Conservation (phyloP, 2,113 vertebrate species). For the Vimba vimba region DNA sequence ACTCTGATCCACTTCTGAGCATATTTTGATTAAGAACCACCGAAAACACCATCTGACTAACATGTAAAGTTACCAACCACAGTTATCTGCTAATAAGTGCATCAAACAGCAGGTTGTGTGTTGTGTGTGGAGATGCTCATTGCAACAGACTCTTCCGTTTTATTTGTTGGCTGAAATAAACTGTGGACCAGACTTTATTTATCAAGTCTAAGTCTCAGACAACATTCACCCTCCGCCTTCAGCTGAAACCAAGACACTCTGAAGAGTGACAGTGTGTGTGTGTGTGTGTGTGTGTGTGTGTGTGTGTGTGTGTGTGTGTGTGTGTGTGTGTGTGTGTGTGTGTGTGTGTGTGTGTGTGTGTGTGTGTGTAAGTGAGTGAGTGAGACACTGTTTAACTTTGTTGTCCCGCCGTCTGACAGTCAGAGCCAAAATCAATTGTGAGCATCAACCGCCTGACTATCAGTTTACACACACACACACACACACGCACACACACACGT, state of each 20-base stretch:
- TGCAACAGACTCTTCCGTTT: neutral
- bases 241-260: neutral
- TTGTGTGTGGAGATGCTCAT: neutral
- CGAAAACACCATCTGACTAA: neutral
- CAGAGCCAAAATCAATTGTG: constrained; percentile 48
- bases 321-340: no score
- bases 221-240: neutral
- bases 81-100: neutral
- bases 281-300: neutral
- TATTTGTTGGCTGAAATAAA: neutral
- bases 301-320: no score
- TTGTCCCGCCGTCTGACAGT: constrained; percentile 35
- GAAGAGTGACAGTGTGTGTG: neutral
- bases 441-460: constrained; percentile 1
- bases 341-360: no score
- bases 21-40: neutral
- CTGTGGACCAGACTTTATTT: neutral
- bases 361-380: neutral
- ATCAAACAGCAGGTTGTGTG: neutral
- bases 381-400: constrained; percentile 30
- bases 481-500: no score
- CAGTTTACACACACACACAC: constrained; percentile 24
- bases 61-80: neutral
- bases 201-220: neutral
- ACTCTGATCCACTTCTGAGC: neutral